Evolutionary conservation across 92 coral and sea anemone genomes (phyloP), one percentile per base, ranked within the genome.

Genomic region (Desmophyllum pertusum): DNA sequence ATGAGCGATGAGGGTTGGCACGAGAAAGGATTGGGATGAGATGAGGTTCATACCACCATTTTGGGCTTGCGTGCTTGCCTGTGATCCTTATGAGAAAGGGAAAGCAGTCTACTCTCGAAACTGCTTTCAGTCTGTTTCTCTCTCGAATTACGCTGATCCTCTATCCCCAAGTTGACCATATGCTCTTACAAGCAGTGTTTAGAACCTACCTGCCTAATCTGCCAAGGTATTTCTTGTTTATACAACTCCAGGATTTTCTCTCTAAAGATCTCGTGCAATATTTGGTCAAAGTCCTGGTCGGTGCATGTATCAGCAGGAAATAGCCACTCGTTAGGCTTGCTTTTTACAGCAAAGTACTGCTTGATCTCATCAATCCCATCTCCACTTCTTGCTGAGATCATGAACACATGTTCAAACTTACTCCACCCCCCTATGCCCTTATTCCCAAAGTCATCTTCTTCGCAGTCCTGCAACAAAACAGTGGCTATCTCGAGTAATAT

Each of bases 181-280:
- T n/a, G n/a, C n/a, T n/a, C 3, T 52, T 76, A 21, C 1, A 35
- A 35, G 46, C 17, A 48, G 61, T 70, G 76, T 6, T n/a, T 19
- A 41, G 11, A 23, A 88, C 94, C 50, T 39, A 92, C 98, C 93
- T 97, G 99, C 63, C 86, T 90, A 23, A 93, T 88, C 78, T 97
- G 99, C 98, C 98, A 97, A 15, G 99, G 99, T 84, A 97, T 94
- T 78, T 97, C 99, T 87, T 97, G 98, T 30, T 94, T 93, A 86
- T 94, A 97, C 53, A 97, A 85, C 42, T 83, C 85, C 84, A 97
- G 80, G n/a, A 97, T 78, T 40, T 94, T 92, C 79, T 95, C 99
- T 77, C 98, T 89, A 89, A 97, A 97, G 35, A 92, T 75, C 83
- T 97, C 99, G 71, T 72, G 83, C 70, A 97, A 89, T 84, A 93